Base-by-base conservation (phyloP, 2,113 vertebrate genomes). In the Sander lucioperca region DNA sequence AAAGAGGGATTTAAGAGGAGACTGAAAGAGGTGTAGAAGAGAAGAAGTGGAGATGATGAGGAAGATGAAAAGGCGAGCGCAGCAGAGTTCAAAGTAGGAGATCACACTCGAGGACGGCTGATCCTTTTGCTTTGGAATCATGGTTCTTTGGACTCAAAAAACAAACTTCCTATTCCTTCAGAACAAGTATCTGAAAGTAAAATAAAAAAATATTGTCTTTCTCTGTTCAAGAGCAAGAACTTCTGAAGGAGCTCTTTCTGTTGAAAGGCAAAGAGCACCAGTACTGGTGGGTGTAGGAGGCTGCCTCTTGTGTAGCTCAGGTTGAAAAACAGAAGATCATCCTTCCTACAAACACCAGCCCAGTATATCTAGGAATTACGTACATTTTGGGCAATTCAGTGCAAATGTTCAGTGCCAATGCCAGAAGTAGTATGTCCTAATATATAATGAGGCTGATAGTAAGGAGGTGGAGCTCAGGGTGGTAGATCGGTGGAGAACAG, bases 211-310 rank as follows among this genome's bases (percentile, higher is more conserved):
- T 19, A 11, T 18, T 2, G 3, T 21, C 9, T 72, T 47, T 47
- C 15, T 50, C 43, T n/a, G 14, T 62, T 16, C 16, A 61, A 61
- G 15, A 10, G 19, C 19, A 62, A 62, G n/a, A 43, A 43, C 47
- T 9, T 75, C 59, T 54, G 59, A 43, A 43, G 39, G 19, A 36
- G 45, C 25, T 61, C 13, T 61, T 23, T 51, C 21, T 43, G 10
- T 63, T 51, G 58, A 23, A 75, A 54, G n/a, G 23, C 33, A 64
- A 65, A 63, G 45, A 51, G 72, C 58, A 53, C 18, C 51, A 30
- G 23, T 45, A 7, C 21, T 56, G 61, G 58, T 63, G 72, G 73
- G 23, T 64, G 48, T 64, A 36, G 6, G 39, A 36, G 48, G 13
- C 13, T 50, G 2, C 30, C 23, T 50, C 45, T 65, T 59, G 27